Base-by-base conservation (phyloP, 2,113 vertebrate species). In the Mohoua ochrocephala region DNA sequence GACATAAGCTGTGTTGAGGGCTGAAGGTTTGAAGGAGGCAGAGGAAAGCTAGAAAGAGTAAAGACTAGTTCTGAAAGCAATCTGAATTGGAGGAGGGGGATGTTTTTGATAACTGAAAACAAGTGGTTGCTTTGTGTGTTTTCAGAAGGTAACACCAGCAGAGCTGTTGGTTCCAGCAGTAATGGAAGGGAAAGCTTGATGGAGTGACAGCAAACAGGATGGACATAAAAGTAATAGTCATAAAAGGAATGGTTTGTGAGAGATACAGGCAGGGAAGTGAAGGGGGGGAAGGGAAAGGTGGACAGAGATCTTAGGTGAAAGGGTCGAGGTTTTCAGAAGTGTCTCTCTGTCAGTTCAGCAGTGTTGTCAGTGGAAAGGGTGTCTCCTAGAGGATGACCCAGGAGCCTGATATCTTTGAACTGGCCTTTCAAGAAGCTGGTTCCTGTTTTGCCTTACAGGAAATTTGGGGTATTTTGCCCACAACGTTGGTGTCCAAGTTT, bases 401-500 rank as follows among this genome's bases (percentile, higher is more conserved):
- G 37, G 20, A 77, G 14, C 28, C 28, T 14, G 11, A 1, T 24
- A 9, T 7, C 65, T 91, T 56, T 30, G 11, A 74, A 19, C 37
- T 18, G 35, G 6, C 63, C 27, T 53, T 53, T 53, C 44, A 65
- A 65, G 45, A 31, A 65, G 12, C 31, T 57, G 37, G 3, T 35
- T 61, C 61, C 71, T 33, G 3, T 33, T 37, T 33, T 61, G 33
- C 37, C 33, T 41, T 1, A 37, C 1, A 28, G 33, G 35, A 81
- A 69, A 56, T 74, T 10, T 6, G 30, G 7, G 6, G 4, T 21
- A 1, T 81, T 64, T 73, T 56, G 12, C 2, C 11, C 18, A 2
- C 21, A 26, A 3, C 0, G 0, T 20, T 15, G 42, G 12, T 31
- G 33, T 31, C 31, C 39, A 18, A 2, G 15, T 79, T 75, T 28